Base-by-base conservation (phyloP, 2,797 vertebrate species). In the Sebastes steindachneri region DNA sequence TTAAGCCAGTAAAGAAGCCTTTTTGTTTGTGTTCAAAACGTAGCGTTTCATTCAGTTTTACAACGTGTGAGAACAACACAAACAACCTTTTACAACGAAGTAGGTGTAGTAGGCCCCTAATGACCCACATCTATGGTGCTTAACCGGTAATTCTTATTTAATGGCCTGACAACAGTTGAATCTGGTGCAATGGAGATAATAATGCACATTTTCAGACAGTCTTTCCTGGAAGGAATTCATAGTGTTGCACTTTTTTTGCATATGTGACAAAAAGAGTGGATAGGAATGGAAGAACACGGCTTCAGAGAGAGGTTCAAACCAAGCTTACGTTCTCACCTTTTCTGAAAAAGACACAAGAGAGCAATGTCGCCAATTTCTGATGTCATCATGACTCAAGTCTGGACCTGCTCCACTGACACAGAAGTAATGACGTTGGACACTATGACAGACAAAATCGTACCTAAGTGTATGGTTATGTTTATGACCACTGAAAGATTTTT, bases 331-430 rank as follows among this genome's bases (percentile, higher is more conserved):
- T 68, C 11, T 59, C 15, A n/a, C 19, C 45, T 72, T 68, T 55
- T 65, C 48, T 69, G 28, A 73, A 74, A 33, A 21, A 55, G 54
- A 62, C 45, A 75, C 26, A 41, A 58, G 73, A 68, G 21, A 48
- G 48, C 8, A 10, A 66, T 75, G 33, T 68, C 29, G 19, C 33
- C 37, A n/a, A 3, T 57, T 71, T 83, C 48, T 58, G n/a, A 69
- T 68, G 74, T 66, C 64, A 29, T 77, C 37, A 75, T 63, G 68
- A 57, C 59, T 73, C 57, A 71, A 73, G 31, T 73, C 60, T 82
- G 57, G 57, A 63, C 68, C 31, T 71, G 74, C 23, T 63, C 45
- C 12, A 33, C 37, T 67, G 71, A 73, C 35, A 73, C 26, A 45
- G 68, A 80, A 73, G 35, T 75, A 63, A 76, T 68, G 9, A 70